Evolutionary conservation across 2,113 vertebrate genomes (phyloP), one percentile per base, ranked within the genome.

Genomic region (Aegotheles bennettii): DNA sequence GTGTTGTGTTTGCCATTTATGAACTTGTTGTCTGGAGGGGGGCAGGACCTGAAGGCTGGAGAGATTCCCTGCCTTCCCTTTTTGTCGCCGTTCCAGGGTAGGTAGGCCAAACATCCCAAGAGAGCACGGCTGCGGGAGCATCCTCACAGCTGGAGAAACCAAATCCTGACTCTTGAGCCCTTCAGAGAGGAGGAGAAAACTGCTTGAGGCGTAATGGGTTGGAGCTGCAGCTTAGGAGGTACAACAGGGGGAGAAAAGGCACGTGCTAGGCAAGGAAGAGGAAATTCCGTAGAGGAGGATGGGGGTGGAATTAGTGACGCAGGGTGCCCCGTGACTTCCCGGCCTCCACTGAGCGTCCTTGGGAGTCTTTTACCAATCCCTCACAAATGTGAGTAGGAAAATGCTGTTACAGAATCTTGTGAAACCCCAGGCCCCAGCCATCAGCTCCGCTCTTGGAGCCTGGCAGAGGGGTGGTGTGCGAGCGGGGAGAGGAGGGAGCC

Each of bases 151-250:
- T 73, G 74, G 23, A 81, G 64, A 92, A 95, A 94, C 94, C 95
- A 94, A 93, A 94, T 36, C 93, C 92, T 92, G 93, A 40, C 47
- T 63, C 35, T 7, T 70, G 91, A 89, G 69, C 92, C 88, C 89
- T 83, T 43, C 68, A 84, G 89, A 88, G 84, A 81, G 77, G 78
- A 93, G 54, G 81, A 84, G 57, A 75, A 84, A 94, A 90, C 36
- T n/a, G 43, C 76, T 59, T 35, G 12, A 57, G 86, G 74, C 91
- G 56, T 54, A 17, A 87, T 40, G 42, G 53, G 75, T 38, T 79
- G 77, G 73, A 59, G 51, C 75, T 89, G 87, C 71, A 81, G 73
- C 76, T 85, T 56, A 57, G 92, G 36, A 90, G 63, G 67, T 25
- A 15, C 9, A 77, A 33, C 2, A 13, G n/a, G 68, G 68, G 31